A percentile compares a stretch with the other conserved stretches of the same genome.
These are phyloP conservation scores for Mobula birostris DNA, from an alignment of 2,113 vertebrate genomes.

Conservation along the genomic window DNA sequence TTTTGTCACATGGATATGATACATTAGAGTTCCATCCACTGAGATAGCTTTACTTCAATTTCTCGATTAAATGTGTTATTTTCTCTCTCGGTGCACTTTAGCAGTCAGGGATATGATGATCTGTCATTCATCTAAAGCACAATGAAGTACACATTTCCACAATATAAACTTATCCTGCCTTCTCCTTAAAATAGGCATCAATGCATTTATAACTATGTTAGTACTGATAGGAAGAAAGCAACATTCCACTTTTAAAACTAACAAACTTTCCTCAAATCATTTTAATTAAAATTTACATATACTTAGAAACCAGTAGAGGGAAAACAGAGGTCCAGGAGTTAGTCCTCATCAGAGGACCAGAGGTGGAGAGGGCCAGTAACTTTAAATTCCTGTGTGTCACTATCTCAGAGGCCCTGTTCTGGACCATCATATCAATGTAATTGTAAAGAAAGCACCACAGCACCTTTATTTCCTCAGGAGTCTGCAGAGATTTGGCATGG, in stretches of 20 bases:
- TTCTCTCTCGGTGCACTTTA: constrained; percentile 9
- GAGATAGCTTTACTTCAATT: constrained; percentile 20
- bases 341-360: too few species aligned
- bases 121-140: background rate
- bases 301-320: too few species aligned
- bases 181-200: background rate
- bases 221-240: background rate
- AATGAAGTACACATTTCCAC: background rate
- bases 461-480: too few species aligned
- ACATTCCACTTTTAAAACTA: background rate
- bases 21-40: background rate
- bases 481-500: too few species aligned
- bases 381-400: too few species aligned
- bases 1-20: background rate
- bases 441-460: too few species aligned
- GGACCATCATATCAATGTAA: too few species aligned
- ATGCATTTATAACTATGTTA: background rate
- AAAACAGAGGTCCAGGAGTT: too few species aligned
- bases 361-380: too few species aligned
- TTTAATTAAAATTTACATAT: background rate
- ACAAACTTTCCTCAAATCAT: background rate
- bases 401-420: too few species aligned
- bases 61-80: constrained; percentile 9
- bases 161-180: background rate
- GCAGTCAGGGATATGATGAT: background rate